Evolutionary conservation across 1,140 invertebrate species (phyloP).

Genomic region (Neodiprion fabricii): DNA sequence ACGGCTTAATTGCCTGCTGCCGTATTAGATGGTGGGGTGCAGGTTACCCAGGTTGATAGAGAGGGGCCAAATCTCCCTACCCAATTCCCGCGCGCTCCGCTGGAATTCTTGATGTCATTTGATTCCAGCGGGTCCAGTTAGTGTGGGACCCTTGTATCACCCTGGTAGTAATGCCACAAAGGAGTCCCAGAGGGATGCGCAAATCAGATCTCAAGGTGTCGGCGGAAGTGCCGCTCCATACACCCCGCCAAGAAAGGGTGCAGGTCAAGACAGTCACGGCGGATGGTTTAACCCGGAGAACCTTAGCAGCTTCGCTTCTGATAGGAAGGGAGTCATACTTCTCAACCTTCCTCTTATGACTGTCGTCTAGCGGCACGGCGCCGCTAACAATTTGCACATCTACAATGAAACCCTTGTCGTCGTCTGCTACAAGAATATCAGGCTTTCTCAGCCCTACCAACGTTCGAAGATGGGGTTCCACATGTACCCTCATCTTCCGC

Average conservation of each 20-base stretch:
- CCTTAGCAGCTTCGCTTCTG: not conserved
- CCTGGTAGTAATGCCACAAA: slow-evolving; percentile 22
- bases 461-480: slow-evolving; percentile 26
- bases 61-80: too few species aligned
- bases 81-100: too few species aligned
- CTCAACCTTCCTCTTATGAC: slow-evolving; percentile 21
- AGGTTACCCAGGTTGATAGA: too few species aligned
- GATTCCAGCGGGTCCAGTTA: slow-evolving; percentile 33
- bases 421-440: slow-evolving; percentile 30
- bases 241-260: slow-evolving; percentile 32
- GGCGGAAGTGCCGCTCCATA: slow-evolving; percentile 24
- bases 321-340: slow-evolving; percentile 15
- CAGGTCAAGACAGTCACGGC: slow-evolving; percentile 15
- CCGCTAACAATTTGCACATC: slow-evolving; percentile 35
- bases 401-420: slow-evolving; percentile 16
- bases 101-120: slow-evolving; percentile 24
- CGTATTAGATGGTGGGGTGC: too few species aligned
- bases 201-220: not conserved
- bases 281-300: not conserved
- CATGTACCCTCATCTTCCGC: slow-evolving; percentile 21
- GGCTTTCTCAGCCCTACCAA: slow-evolving; percentile 24
- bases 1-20: too few species aligned
- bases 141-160: slow-evolving; percentile 31
- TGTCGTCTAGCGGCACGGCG: slow-evolving; percentile 13
- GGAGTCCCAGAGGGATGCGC: slow-evolving; percentile 17